Base-by-base conservation (phyloP, 1,140 invertebrate species). In the Diachasma alloeum region DNA sequence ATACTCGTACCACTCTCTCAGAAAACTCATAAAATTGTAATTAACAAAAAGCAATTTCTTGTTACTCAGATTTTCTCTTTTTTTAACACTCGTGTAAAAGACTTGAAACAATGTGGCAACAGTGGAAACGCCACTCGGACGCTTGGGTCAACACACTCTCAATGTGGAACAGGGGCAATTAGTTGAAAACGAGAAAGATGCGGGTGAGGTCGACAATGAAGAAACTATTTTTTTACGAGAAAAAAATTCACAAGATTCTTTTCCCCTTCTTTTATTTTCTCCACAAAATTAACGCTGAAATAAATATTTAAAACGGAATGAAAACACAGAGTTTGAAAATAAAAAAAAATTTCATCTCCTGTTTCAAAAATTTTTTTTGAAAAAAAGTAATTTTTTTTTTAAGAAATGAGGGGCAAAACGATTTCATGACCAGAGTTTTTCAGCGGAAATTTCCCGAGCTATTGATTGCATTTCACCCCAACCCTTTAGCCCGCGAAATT, bases 111-210 rank as follows among this genome's bases (percentile, higher is more conserved):
- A 63, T 63, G 59, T 63, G 59, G 59, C 59, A 63, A 63, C 59
- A 26, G 59, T 63, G 59, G 59, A 63, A 31, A 63, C 24, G 48
- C 48, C 59, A 26, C 59, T 63, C 24, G 59, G 24, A 63, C 59
- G 59, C 6, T 63, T 63, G 24, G 59, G 59, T 63, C 59, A 63
- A 63, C 59, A 63, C 59, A 26, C 59, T 63, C 59, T 31, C 59
- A 31, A 63, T 63, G 59, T 63, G 59, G 59, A 63, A 63, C 59
- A 26, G 59, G 59, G 48, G 19, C 59, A 63, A 63, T 63, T 63
- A 63, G 59, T 24, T 63, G 59, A 63, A 26, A 63, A 26, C 24
- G 24, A 63, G 24, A 63, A 26, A 31, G 24, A 63, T 63, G 59
- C 59, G 59, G 59, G 59, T 63, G 59, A 63, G 59, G 22, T 26